phyloP scores from a whole-genome alignment of 2,888 invertebrate species.

The Amblyjoppa fuscipennis region DNA sequence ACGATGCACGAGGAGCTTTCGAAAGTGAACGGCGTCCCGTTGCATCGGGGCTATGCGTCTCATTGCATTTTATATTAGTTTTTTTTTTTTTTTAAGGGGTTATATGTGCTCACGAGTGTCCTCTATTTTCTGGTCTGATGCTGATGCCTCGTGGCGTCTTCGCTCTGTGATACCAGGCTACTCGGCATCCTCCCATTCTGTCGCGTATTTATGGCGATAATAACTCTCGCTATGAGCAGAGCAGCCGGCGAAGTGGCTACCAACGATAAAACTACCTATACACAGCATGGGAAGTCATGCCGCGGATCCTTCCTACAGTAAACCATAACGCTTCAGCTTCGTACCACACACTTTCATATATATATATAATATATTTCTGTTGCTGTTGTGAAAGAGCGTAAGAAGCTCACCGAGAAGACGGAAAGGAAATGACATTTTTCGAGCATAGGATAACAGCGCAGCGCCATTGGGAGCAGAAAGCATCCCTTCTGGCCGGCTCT shows the following conservation, averaged over 20 bases:
- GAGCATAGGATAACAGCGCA: slow-evolving; percentile 27
- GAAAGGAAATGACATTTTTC: slow-evolving; percentile 47
- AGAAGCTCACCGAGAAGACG: slow-evolving; percentile 27
- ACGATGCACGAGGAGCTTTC: slow-evolving; percentile 7
- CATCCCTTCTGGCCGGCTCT: neutral
- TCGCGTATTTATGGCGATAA: slow-evolving; percentile 65
- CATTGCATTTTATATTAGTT: slow-evolving; percentile 45
- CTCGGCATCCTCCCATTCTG: slow-evolving; percentile 48
- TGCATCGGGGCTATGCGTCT: neutral
- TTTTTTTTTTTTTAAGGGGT: slow-evolving; percentile 18
- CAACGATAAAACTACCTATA: slow-evolving; percentile 63
- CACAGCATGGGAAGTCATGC: slow-evolving; percentile 48
- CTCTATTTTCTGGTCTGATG: slow-evolving; percentile 51
- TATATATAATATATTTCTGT: neutral
- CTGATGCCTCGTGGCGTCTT: slow-evolving; percentile 44
- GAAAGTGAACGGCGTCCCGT: slow-evolving; percentile 4
- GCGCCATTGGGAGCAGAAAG: neutral
- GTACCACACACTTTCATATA: neutral
- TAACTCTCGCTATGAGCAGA: slow-evolving; percentile 64
- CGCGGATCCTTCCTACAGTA: slow-evolving; percentile 31
- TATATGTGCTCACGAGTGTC: slow-evolving; percentile 14
- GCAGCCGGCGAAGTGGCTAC: slow-evolving; percentile 63
- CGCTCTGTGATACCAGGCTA: slow-evolving; percentile 42
- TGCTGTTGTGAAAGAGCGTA: slow-evolving; percentile 2
- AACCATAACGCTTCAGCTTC: slow-evolving; percentile 47